Base-by-base conservation (phyloP, 2,797 vertebrate genomes). In the Rhadinocentrus ornatus region DNA sequence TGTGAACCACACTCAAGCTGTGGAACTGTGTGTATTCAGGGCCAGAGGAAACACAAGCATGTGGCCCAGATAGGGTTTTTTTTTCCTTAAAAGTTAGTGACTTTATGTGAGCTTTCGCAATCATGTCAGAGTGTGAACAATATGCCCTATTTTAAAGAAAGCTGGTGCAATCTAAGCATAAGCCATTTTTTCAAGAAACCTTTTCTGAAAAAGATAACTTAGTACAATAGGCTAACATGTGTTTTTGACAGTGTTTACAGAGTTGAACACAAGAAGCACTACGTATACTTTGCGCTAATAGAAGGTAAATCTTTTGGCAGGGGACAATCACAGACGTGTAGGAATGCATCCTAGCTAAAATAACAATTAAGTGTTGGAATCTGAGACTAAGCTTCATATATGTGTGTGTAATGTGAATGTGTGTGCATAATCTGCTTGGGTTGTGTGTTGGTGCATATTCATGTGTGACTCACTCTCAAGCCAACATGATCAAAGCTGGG, bases 401-500 rank as follows among this genome's bases (percentile, higher is more conserved):
- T 66, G 37, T 66, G 73, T 22, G 53, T 59, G 56, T 61, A 27
- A 46, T 55, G 57, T 78, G 70, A n/a, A 50, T 66, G 52, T 39
- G 32, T 55, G 41, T 69, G 53, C 46, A 67, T 66, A 62, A 65
- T 62, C 69, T 69, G 75, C 78, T 82, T 82, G 75, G 71, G 81
- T 7, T 69, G 66, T 59, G 71, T 20, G 27, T 77, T 26, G 31
- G 68, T 54, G 60, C 24, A 0, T 52, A 62, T 73, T 79, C 66
- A 63, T 29, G 61, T 85, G 79, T 83, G 88, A 90, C 67, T 90
- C 88, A 89, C 58, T 71, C 68, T 70, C 81, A 82, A 87, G 70
- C 78, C 55, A 31, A 75, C 48, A 62, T 89, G 88, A 92, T 91
- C 86, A 92, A 92, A 91, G 88, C 69, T 16, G 53, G 66, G 67